phyloP scores from a whole-genome alignment of 2,113 vertebrate species.

The Phyllopteryx taeniolatus region DNA sequence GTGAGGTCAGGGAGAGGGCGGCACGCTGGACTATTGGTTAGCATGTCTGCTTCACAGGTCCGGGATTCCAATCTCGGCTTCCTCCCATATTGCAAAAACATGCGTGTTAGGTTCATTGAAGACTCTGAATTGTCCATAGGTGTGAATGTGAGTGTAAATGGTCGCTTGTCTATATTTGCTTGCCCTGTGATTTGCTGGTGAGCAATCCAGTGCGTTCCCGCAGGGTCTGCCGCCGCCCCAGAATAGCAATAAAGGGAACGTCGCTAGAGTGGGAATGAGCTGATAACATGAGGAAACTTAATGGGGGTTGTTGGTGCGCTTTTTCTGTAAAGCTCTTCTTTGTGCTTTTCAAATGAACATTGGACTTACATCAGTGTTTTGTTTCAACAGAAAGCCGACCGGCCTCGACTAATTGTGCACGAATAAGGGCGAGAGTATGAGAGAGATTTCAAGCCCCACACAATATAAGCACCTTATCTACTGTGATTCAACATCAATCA shows the following conservation, averaged over 20 bases:
- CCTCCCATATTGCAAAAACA: too few species aligned
- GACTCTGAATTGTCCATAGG: too few species aligned
- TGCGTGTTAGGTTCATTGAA: too few species aligned
- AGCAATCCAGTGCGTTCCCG: too few species aligned
- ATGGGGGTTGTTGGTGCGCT: constrained; percentile 3
- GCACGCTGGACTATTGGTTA: too few species aligned
- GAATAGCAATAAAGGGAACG: neutral
- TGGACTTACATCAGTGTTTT: constrained; percentile 33
- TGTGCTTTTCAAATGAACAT: constrained; percentile 30
- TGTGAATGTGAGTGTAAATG: too few species aligned
- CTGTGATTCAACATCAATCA: neutral
- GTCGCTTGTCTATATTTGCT: too few species aligned
- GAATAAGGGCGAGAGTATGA: constrained; percentile 22
- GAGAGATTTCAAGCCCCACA: constrained; percentile 14
- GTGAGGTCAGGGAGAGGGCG: too few species aligned
- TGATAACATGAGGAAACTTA: constrained; percentile 10
- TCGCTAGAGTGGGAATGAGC: neutral
- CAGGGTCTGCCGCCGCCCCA: too few species aligned
- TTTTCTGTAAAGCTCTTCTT: constrained; percentile 1
- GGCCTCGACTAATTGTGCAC: constrained; percentile 53
- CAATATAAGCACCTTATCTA: neutral
- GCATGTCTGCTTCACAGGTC: too few species aligned
- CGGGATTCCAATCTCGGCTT: too few species aligned
- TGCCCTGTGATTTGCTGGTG: too few species aligned
- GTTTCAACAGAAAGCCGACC: constrained; percentile 38